Base-by-base conservation (phyloP, 1,140 invertebrate genomes). In the Eumaeus atala region DNA sequence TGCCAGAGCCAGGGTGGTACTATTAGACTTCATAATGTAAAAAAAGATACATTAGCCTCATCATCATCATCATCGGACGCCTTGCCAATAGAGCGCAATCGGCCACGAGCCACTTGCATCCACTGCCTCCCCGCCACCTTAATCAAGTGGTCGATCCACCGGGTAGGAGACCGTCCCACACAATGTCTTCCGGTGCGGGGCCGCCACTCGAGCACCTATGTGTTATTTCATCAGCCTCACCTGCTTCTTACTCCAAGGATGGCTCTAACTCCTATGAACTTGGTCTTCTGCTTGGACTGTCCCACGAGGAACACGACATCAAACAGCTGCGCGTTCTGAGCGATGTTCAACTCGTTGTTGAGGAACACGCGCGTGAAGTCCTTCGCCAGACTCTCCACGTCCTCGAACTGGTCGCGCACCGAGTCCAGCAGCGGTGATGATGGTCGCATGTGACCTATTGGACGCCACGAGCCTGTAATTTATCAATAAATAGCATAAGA, bases 381-480 rank as follows among this genome's bases (percentile, higher is more conserved):
- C 86, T 96, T 97, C 0, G 96, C 95, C 48, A 97, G 85, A 77
- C 96, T 95, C 79, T 98, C 96, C 79, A 97, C 96, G 76, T 97
- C 95, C 88, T 97, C 96, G 75, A 97, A 97, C 70, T 95, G 92
- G 84, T 96, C 95, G 63, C 96, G 89, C 9, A 98, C 96, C 1
- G 95, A 96, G 77, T 98, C 96, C 59, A 97, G 89, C 18, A 98
- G 88, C 1, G 96, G 96, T 28, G 95, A 97, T 0, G 95, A 97
- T 0, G 96, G 96, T 74, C 96, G 88, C 95, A 97, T 96, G 82
- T 97, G 96, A 44, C 96, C 96, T 58, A 98, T 97, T 1, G 96
- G 96, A 66, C 96, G 90, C 96, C 96, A 98, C 2, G 96, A 97
- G 55, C 95, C 95, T 87, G 64, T 0, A 67, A n/a, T 17, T 3